Conservation (phyloP, 92 coral and sea anemone genomes). For the Heliopora coerulea region DNA sequence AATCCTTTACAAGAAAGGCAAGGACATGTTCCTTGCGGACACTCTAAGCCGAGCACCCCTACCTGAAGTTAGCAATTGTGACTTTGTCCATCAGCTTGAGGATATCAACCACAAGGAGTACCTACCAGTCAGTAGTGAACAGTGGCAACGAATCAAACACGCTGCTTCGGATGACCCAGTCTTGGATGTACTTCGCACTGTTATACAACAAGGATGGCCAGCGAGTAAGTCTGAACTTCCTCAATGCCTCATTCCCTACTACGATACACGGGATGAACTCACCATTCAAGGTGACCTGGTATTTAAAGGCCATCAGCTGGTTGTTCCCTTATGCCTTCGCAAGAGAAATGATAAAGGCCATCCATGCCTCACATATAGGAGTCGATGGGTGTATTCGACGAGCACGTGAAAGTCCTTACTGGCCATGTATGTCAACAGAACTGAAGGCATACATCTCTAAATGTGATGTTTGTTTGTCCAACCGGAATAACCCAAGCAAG, state of each 20-base stretch:
- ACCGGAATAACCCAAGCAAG: too few relatives aligned
- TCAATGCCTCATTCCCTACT: slow-evolving; percentile 1
- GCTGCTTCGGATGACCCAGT: not conserved
- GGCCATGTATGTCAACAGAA: too few relatives aligned
- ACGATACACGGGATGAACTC: not conserved
- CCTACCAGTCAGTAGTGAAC: slow-evolving; percentile 38
- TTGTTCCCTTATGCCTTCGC: slow-evolving; percentile 8
- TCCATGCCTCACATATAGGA: not conserved
- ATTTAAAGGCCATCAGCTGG: not conserved
- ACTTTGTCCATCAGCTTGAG: too few relatives aligned
- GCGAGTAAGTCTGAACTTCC: not conserved
- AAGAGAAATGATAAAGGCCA: not conserved
- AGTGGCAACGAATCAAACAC: slow-evolving; percentile 14
- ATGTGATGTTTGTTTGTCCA: too few relatives aligned
- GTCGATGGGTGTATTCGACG: slow-evolving; percentile 21
- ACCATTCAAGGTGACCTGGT: too few relatives aligned
- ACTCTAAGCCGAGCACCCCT: slow-evolving; percentile 44
- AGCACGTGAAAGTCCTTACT: too few relatives aligned
- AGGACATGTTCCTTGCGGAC: slow-evolving; percentile 41
- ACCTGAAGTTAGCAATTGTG: slow-evolving; percentile 38
- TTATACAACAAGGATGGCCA: slow-evolving; percentile 13
- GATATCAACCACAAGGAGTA: slow-evolving; percentile 26
- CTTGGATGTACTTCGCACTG: not conserved
- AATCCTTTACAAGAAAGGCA: slow-evolving; percentile 33
- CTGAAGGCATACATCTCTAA: too few relatives aligned